Evolutionary conservation across 2,113 vertebrate species (phyloP).

Genomic region (Hystrix cristata): DNA sequence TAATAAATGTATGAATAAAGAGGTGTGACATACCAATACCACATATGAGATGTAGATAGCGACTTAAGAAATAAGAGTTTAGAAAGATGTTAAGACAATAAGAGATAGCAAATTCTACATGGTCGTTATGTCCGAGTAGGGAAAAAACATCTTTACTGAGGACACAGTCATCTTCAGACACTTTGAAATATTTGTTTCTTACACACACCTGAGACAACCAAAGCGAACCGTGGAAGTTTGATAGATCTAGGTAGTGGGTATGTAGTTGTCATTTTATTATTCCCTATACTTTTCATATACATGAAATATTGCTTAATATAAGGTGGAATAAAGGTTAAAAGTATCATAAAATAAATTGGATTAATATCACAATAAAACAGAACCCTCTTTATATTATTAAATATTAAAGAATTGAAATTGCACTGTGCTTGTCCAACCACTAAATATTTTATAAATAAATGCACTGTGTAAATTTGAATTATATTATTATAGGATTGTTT

Average conservation of each 20-base stretch:
- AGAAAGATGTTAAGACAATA: not conserved
- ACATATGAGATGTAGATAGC: not conserved
- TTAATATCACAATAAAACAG: slow-evolving; percentile 52
- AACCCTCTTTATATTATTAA: slow-evolving; percentile 48
- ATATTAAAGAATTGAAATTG: slow-evolving; percentile 48
- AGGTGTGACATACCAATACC: not conserved
- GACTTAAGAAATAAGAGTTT: not conserved
- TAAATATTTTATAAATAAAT: slow-evolving; percentile 67
- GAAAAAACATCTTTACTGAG: not conserved
- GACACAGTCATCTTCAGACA: not conserved
- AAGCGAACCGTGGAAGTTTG: not conserved
- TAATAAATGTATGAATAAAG: not conserved
- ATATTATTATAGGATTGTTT: not conserved
- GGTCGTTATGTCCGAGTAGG: not conserved
- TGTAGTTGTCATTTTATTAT: not conserved
- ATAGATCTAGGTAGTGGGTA: not conserved
- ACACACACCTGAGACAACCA: not conserved
- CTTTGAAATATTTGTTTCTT: not conserved
- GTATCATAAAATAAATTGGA: slow-evolving; percentile 30
- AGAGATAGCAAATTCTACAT: not conserved
- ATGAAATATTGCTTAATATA: slow-evolving; percentile 41
- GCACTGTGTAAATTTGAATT: slow-evolving; percentile 11
- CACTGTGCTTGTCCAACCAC: not conserved
- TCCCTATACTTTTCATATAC: not conserved
- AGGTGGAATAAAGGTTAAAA: slow-evolving; percentile 13